Conservation (phyloP, 1,140 invertebrate species). For the Diplogasteroides magnus region DNA sequence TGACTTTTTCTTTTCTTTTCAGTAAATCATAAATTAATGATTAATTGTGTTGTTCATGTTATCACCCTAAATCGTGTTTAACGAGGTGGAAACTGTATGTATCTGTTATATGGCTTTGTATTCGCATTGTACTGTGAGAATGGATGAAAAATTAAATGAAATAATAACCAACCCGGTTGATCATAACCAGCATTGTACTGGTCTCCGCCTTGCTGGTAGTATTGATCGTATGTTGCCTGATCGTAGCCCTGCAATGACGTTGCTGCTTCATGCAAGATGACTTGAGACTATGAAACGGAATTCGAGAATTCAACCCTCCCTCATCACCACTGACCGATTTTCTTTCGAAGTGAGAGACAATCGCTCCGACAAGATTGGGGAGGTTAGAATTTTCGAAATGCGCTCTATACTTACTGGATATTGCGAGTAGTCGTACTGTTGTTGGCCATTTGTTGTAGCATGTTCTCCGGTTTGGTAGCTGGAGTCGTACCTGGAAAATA, state of each 20-base stretch:
- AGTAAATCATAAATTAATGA: too few species aligned
- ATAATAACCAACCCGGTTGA: neutral
- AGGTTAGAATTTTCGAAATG: too few species aligned
- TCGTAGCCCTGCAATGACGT: slow-evolving; percentile 3
- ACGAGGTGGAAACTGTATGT: too few species aligned
- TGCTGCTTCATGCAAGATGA: slow-evolving; percentile 1
- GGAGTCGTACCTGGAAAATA: too few species aligned
- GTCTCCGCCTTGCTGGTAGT: slow-evolving; percentile 27
- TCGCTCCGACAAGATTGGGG: too few species aligned
- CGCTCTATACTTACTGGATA: neutral
- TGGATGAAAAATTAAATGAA: neutral
- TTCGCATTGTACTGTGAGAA: too few species aligned
- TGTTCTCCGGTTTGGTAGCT: slow-evolving; percentile 1
- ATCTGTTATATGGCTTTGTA: too few species aligned
- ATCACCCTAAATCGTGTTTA: too few species aligned
- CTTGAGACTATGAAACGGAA: neutral
- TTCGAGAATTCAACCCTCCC: neutral
- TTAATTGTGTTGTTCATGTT: too few species aligned
- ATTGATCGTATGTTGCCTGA: slow-evolving; percentile 13
- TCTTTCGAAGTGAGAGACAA: too few species aligned
- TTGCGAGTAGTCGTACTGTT: slow-evolving; percentile 5
- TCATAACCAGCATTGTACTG: slow-evolving; percentile 31
- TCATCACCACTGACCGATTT: too few species aligned
- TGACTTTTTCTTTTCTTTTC: too few species aligned
- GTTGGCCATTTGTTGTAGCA: neutral